Evolutionary conservation across 1,140 invertebrate species (phyloP).

Genomic region (Aphaenogaster rudis): DNA sequence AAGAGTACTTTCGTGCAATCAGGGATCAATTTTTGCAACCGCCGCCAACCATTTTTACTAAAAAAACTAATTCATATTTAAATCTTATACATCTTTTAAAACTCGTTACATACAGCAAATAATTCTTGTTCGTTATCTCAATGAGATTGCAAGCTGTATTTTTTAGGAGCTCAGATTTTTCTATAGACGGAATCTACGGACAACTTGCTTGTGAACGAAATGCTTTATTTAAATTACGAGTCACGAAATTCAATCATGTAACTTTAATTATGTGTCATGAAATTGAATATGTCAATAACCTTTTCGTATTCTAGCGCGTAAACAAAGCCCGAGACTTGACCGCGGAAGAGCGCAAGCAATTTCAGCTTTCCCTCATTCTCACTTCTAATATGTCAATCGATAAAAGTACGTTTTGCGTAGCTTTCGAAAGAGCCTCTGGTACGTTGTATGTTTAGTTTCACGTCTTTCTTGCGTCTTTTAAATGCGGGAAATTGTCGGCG

Average conservation of each 20-base stretch:
- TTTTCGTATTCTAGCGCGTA: not conserved
- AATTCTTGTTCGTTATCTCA: not conserved
- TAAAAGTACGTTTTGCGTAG: not conserved
- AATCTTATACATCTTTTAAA: not conserved
- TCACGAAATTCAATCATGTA: not conserved
- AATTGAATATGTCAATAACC: not conserved
- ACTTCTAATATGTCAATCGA: slow-evolving; percentile 23
- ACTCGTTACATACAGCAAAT: not conserved
- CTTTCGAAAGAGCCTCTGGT: slow-evolving; percentile 41
- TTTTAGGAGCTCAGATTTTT: not conserved
- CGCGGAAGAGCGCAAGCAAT: not conserved
- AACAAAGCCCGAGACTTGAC: not conserved
- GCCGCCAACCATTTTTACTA: not conserved
- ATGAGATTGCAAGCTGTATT: not conserved
- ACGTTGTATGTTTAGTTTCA: not conserved
- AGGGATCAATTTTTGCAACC: slow-evolving; percentile 19
- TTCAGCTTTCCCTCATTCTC: slow-evolving; percentile 45
- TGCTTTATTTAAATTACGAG: not conserved
- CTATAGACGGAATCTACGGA: not conserved
- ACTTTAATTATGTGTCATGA: not conserved
- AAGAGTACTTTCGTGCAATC: slow-evolving; percentile 28
- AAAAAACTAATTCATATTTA: not conserved
- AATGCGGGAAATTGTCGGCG: not conserved
- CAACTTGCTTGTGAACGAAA: not conserved
- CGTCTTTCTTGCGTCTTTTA: slow-evolving; percentile 11